These are phyloP conservation scores for Napeogenes inachia DNA, from an alignment of 2,888 invertebrate genomes.

Conservation along the genomic window DNA sequence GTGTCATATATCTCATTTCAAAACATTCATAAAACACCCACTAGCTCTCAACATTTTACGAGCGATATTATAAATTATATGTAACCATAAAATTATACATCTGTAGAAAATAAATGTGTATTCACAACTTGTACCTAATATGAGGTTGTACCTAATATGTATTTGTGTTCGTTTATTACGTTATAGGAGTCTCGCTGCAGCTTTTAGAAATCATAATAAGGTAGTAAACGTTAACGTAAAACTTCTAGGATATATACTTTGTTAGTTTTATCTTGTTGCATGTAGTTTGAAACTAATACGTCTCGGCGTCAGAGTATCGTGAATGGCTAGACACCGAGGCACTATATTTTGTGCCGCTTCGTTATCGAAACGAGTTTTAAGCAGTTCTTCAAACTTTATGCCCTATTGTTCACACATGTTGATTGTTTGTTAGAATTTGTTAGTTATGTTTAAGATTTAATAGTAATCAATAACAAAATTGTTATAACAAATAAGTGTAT, in stretches of 20 bases:
- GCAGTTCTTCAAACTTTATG: slow-evolving; percentile 19
- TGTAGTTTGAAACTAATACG: slow-evolving; percentile 23
- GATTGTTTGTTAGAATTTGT: neutral
- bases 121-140: slow-evolving; percentile 26
- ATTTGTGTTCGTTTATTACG: no score
- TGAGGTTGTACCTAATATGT: slow-evolving; percentile 6
- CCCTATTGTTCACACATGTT: slow-evolving; percentile 15
- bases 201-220: neutral
- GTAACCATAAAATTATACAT: slow-evolving; percentile 35
- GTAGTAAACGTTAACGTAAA: neutral
- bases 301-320: slow-evolving; percentile 40
- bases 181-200: no score
- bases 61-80: slow-evolving; percentile 7
- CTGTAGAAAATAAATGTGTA: slow-evolving; percentile 24
- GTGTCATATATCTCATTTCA: slow-evolving; percentile 40
- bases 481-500: no score
- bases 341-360: slow-evolving; percentile 49
- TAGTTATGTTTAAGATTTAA: no score
- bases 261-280: slow-evolving; percentile 23
- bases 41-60: slow-evolving; percentile 21
- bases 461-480: no score
- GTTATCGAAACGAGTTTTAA: slow-evolving; percentile 45
- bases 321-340: slow-evolving; percentile 64
- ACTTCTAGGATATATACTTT: neutral
- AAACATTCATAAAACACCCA: slow-evolving; percentile 48